A percentile compares a stretch with the other conserved stretches of the same genome.
These are phyloP conservation scores for Cuculus canorus DNA, from an alignment of 2,797 vertebrate genomes.

Conservation along the genomic window DNA sequence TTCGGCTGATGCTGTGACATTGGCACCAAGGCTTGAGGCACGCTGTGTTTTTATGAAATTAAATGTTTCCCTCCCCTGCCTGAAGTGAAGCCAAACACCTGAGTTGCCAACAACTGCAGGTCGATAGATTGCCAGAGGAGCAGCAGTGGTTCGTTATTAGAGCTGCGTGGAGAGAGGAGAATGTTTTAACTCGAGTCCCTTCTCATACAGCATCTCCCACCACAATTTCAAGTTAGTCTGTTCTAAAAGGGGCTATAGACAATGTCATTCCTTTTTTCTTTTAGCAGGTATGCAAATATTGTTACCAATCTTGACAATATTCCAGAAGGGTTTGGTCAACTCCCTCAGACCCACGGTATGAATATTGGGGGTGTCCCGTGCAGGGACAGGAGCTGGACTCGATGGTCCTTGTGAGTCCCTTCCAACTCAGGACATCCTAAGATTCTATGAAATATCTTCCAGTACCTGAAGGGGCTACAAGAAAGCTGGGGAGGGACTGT, in stretches of 20 bases:
- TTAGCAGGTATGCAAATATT: neutral
- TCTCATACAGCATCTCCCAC: neutral
- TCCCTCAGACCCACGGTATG: no score
- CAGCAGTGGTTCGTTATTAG: neutral
- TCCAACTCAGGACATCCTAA: no score
- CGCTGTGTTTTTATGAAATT: neutral
- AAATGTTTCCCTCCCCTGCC: slow-evolving; percentile 19
- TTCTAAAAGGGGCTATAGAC: neutral
- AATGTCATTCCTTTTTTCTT: neutral
- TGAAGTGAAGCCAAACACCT: slow-evolving; percentile 14
- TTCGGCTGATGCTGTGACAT: neutral
- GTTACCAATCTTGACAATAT: no score
- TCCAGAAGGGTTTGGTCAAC: no score
- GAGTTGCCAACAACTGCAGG: neutral
- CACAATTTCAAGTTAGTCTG: neutral
- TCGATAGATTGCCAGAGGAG: neutral
- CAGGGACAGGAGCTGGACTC: no score
- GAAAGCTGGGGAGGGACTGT: no score
- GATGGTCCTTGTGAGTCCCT: no score
- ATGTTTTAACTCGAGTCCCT: neutral
- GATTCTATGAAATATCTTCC: neutral
- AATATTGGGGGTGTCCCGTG: no score
- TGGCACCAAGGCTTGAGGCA: neutral
- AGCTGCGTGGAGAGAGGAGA: neutral
- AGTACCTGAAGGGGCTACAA: no score